Percentiles rank a stretch among this genome's conserved stretches.
Conservation (phyloP, 35 echinoderm and acorn worm genomes). For the Strongylocentrotus purpuratus region DNA sequence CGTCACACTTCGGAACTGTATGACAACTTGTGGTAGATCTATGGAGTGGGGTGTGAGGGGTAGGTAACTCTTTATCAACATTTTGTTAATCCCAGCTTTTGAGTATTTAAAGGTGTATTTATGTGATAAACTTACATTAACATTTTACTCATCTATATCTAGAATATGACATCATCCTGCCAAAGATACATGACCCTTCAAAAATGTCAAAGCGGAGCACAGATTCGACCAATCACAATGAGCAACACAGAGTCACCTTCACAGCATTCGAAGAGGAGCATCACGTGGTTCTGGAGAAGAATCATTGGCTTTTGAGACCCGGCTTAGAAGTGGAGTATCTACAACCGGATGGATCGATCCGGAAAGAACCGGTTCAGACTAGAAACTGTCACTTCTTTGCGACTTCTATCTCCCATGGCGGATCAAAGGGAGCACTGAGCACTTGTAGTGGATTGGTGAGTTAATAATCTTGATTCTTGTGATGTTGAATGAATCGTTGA, state of each 20-base stretch:
- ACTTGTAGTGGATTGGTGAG: conserved; percentile 31
- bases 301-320: background rate
- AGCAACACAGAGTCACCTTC: background rate
- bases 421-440: background rate
- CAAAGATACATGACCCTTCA: background rate
- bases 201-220: conserved; percentile 1
- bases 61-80: too few relatives aligned
- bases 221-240: background rate
- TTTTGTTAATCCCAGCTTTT: too few relatives aligned
- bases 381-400: conserved; percentile 14
- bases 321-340: conserved; percentile 20
- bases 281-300: conserved; percentile 1
- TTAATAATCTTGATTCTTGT: background rate
- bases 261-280: background rate
- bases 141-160: background rate
- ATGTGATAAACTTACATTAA: too few relatives aligned
- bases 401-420: background rate
- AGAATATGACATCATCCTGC: conserved; percentile 43
- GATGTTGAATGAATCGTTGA: background rate
- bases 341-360: conserved; percentile 2
- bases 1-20: too few relatives aligned
- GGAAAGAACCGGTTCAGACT: background rate
- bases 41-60: too few relatives aligned
- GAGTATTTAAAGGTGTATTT: too few relatives aligned
- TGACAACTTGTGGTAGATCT: too few relatives aligned